phyloP scores from a whole-genome alignment of 2,797 vertebrate species.

The Xenopus petersii region DNA sequence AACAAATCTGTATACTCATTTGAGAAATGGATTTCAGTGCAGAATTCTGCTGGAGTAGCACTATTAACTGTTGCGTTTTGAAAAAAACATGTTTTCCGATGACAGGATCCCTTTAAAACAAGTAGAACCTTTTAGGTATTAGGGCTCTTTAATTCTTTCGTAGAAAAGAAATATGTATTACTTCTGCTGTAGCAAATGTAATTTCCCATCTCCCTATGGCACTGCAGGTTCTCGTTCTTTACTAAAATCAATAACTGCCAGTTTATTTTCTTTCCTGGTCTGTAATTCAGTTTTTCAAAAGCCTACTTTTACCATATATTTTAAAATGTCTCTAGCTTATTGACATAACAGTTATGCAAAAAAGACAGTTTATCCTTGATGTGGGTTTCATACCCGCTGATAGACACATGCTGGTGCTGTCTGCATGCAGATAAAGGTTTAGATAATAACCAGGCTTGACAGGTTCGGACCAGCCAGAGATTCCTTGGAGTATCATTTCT shows the following conservation, averaged over 20 bases:
- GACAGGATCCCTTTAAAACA: no score
- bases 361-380: constrained; percentile 13
- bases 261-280: constrained; percentile 8
- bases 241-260: constrained; percentile 5
- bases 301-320: constrained; percentile 6
- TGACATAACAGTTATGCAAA: neutral
- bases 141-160: no score
- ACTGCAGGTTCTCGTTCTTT: neutral
- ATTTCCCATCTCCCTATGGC: neutral
- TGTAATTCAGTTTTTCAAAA: constrained; percentile 15
- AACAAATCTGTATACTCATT: no score
- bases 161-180: neutral
- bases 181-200: neutral
- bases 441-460: neutral
- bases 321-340: constrained; percentile 2
- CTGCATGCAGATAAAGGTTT: constrained; percentile 1
- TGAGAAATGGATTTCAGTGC: no score
- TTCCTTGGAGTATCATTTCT: neutral
- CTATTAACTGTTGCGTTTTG: no score
- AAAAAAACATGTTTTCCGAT: no score
- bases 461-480: neutral
- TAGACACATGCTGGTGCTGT: constrained; percentile 1
- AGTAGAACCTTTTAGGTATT: no score
- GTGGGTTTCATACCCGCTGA: neutral
- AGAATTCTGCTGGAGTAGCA: no score